Evolutionary conservation across 2,888 invertebrate species (phyloP).

Genomic region (Agrochola litura): DNA sequence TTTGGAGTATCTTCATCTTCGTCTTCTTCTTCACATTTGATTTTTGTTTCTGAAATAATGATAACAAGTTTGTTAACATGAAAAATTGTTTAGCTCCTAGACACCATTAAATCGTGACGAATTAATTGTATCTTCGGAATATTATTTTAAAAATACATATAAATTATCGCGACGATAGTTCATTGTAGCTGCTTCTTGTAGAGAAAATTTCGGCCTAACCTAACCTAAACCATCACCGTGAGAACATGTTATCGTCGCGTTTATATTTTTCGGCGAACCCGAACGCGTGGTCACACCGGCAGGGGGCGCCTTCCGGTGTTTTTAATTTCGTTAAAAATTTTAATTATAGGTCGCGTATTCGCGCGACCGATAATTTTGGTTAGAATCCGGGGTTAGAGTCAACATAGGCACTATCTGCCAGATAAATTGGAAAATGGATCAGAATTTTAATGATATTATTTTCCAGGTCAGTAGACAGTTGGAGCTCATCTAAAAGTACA

Average conservation of each 20-base stretch:
- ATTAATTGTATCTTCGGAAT: background rate
- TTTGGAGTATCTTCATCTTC: slow-evolving; percentile 64
- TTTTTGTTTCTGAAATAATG: slow-evolving; percentile 34
- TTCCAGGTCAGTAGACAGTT: background rate
- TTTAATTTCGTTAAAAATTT: too few species aligned
- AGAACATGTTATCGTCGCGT: background rate
- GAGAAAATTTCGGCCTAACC: background rate
- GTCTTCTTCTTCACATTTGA: slow-evolving; percentile 39
- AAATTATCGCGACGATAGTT: background rate
- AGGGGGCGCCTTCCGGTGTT: background rate
- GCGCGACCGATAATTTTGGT: background rate
- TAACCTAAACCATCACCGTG: background rate
- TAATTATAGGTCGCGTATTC: too few species aligned
- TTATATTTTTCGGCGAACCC: background rate
- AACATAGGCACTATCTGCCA: background rate
- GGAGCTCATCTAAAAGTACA: background rate
- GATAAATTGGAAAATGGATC: background rate
- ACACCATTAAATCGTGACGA: background rate
- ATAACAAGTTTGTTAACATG: background rate
- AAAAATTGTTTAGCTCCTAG: background rate
- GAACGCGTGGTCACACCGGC: background rate
- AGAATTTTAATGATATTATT: background rate
- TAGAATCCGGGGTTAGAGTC: background rate
- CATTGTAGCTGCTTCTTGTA: background rate
- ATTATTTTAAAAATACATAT: background rate